phyloP scores from a whole-genome alignment of 2,888 invertebrate genomes.

The Mallateleia sp. region DNA sequence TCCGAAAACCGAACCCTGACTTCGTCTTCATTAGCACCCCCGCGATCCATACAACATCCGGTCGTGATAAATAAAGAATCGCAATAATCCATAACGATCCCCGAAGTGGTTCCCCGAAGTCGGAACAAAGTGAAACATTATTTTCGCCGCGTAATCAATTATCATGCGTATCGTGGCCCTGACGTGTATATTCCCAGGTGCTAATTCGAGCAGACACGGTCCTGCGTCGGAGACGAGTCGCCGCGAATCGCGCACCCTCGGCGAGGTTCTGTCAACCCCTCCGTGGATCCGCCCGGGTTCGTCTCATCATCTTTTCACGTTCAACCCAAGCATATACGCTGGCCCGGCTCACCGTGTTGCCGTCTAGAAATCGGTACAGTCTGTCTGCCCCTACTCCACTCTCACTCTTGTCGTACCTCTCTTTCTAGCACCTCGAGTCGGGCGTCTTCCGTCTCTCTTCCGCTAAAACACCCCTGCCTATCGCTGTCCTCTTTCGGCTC shows the following conservation, averaged over 20 bases:
- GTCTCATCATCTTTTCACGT: constrained; percentile 88
- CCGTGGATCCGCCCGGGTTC: constrained; percentile 82
- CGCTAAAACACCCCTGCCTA: constrained; percentile 45
- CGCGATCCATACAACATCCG: too few species aligned
- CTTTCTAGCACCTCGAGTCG: too few species aligned
- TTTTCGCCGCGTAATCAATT: constrained; percentile 26
- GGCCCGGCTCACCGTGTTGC: constrained; percentile 74
- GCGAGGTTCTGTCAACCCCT: constrained; percentile 85
- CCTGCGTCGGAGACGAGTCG: constrained; percentile 85
- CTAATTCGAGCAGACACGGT: constrained; percentile 81
- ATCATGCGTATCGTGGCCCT: constrained; percentile 4
- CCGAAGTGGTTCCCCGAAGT: too few species aligned
- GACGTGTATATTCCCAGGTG: constrained; percentile 68
- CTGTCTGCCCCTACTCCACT: constrained; percentile 74
- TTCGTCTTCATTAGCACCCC: too few species aligned
- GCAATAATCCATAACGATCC: too few species aligned
- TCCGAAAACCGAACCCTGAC: too few species aligned
- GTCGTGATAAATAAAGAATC: too few species aligned
- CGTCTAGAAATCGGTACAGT: constrained; percentile 81
- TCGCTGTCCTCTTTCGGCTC: constrained; percentile 68
- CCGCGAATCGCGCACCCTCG: constrained; percentile 84
- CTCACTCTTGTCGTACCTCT: constrained; percentile 57
- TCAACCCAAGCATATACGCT: constrained; percentile 84
- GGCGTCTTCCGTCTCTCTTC: constrained; percentile 33
- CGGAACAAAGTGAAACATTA: background rate